Conservation (phyloP, 2,888 invertebrate species). For the Synergus gifuensis region DNA sequence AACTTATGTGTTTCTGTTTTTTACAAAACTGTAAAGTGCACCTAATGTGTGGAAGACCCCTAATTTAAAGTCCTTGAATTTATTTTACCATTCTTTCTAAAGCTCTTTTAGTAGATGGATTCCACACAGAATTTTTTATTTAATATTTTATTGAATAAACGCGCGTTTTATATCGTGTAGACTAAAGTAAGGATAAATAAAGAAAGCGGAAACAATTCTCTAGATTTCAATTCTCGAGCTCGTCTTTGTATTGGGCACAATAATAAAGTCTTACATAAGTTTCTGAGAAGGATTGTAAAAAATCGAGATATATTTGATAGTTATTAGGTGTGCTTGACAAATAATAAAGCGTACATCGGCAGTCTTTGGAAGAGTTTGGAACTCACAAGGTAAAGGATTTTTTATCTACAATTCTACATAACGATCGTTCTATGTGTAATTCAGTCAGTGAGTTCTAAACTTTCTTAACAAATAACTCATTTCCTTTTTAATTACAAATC, state of each 20-base stretch:
- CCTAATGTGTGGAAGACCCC: no score
- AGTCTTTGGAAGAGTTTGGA: slow-evolving; percentile 65
- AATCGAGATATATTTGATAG: not conserved
- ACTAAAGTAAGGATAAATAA: not conserved
- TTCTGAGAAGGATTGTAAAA: not conserved
- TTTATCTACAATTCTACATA: slow-evolving; percentile 7
- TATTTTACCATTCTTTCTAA: no score
- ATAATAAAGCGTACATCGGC: slow-evolving; percentile 60
- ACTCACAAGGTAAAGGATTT: slow-evolving; percentile 48
- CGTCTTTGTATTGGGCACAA: not conserved
- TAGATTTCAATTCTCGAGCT: slow-evolving; percentile 3
- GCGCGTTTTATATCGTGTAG: not conserved
- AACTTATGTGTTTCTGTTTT: no score
- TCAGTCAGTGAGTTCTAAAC: slow-evolving; percentile 59
- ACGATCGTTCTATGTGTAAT: slow-evolving; percentile 39
- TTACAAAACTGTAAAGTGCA: no score
- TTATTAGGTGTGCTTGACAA: not conserved
- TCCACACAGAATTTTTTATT: no score
- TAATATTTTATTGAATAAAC: not conserved
- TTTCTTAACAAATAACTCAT: slow-evolving; percentile 47
- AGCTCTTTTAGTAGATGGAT: no score
- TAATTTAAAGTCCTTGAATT: no score
- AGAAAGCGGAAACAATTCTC: not conserved
- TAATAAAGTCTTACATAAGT: not conserved
- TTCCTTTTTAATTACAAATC: slow-evolving; percentile 48